Percentiles rank a stretch among this genome's conserved stretches.
phyloP scores from a whole-genome alignment of 2,888 invertebrate species.

The Scaptomyza tumidula region DNA sequence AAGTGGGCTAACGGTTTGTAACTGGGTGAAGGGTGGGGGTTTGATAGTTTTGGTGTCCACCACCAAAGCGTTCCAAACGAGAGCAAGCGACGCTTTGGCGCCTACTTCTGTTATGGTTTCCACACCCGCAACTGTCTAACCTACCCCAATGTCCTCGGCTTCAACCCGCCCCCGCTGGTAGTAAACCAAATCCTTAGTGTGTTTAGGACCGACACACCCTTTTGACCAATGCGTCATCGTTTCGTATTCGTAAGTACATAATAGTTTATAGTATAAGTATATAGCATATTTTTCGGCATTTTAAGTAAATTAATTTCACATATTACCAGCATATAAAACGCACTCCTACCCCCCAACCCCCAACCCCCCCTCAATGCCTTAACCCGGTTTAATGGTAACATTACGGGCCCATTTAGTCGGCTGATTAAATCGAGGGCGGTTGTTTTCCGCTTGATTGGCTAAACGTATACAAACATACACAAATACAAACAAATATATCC shows the following conservation, averaged over 20 bases:
- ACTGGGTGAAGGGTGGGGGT: not conserved
- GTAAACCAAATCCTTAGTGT: constrained; percentile 37
- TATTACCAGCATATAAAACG: constrained; percentile 23
- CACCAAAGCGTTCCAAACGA: constrained; percentile 41
- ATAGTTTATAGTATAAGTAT: too few species aligned
- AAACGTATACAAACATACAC: not conserved
- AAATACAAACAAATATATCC: not conserved
- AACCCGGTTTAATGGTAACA: constrained; percentile 20
- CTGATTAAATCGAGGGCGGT: constrained; percentile 39
- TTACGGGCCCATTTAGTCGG: constrained; percentile 49
- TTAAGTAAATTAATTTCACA: constrained; percentile 73
- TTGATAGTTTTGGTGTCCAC: constrained; percentile 15
- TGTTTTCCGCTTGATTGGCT: constrained; percentile 29
- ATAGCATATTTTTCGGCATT: constrained; percentile 65
- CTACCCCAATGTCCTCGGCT: too few species aligned
- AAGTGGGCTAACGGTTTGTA: not conserved
- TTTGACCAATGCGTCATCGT: constrained; percentile 52
- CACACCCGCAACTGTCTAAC: constrained; percentile 24
- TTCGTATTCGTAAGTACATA: constrained; percentile 19
- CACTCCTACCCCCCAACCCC: constrained; percentile 9
- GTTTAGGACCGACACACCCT: constrained; percentile 40
- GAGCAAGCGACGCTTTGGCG: constrained; percentile 57
- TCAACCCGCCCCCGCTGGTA: not conserved
- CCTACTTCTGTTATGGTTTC: constrained; percentile 40
- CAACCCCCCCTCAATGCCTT: not conserved